phyloP scores from a whole-genome alignment of 2,888 invertebrate species.

The Oxycera nigricornis region DNA sequence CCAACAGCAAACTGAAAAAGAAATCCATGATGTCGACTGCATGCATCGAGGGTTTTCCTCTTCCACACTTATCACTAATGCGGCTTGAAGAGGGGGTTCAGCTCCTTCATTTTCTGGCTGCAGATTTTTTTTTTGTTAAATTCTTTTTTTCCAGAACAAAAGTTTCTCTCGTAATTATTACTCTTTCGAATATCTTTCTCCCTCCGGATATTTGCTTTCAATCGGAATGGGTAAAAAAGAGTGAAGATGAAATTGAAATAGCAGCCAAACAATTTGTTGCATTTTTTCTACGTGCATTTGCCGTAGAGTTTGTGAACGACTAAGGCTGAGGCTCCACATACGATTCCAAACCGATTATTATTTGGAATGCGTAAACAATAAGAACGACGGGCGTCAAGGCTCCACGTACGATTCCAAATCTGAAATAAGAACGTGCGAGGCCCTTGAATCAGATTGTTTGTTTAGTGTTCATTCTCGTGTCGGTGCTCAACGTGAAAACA shows the following conservation, averaged over 20 bases:
- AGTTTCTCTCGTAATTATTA: slow-evolving; percentile 8
- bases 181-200: not conserved
- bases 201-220: slow-evolving; percentile 12
- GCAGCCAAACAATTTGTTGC: not conserved
- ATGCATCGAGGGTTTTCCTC: not conserved
- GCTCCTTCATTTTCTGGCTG: not conserved
- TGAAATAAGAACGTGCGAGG: too few species aligned
- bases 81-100: slow-evolving; percentile 11
- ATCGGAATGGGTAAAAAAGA: not conserved
- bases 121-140: not conserved
- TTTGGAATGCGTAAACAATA: too few species aligned
- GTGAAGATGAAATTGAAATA: slow-evolving; percentile 3
- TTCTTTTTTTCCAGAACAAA: slow-evolving; percentile 6
- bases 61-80: slow-evolving; percentile 1
- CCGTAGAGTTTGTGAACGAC: not conserved
- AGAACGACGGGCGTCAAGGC: too few species aligned
- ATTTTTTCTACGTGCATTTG: not conserved
- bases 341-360: too few species aligned
- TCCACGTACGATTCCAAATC: too few species aligned
- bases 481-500: too few species aligned
- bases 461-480: too few species aligned
- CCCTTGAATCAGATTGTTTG: too few species aligned
- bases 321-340: too few species aligned
- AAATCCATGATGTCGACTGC: not conserved
- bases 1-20: slow-evolving; percentile 2